Base-by-base conservation (phyloP, 23 tunicate species). In the Corella eumyota region DNA sequence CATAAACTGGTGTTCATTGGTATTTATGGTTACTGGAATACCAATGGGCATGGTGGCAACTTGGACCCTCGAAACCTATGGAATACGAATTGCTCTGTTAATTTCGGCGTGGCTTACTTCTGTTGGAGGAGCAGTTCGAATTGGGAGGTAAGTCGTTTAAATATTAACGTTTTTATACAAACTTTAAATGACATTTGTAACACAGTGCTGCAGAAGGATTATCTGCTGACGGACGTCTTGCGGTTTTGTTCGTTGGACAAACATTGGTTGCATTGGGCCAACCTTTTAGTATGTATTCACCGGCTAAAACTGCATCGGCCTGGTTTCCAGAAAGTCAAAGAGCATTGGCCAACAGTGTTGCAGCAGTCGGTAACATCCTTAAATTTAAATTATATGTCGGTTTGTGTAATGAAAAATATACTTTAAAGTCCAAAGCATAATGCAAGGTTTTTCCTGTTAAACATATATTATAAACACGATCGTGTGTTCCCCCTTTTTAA, bases 301-400 rank as follows among this genome's bases (percentile, higher is more conserved):
- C 95, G 15, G 86, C 95, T 3, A 85, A 85, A 50, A 67, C 76
- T 1, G 85, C 95, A 0, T 55, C 80, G 20, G 54, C 64, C 27
- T 85, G 95, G 95, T 85, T 85, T 38, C 79, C 95, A 3, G 76
- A 80, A 44, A 21, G 60, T 48, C 71, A 85, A 37, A 58, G 95
- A 38, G 58, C 95, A 38, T 19, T 85, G 11, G 95, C 95, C 5
- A 77, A 51, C 62, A 70, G 75, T 5, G 24, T 71, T 15, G 78
- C 69, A 9, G 61, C 78, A 3, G 68, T 85, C 9, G 74, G 95
- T 85, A n/a, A 25, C 27, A 7, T n/a, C n/a, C n/a, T n/a, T n/a
- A n/a, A n/a, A n/a, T n/a, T n/a, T n/a, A n/a, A n/a, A n/a, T n/a
- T n/a, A n/a, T n/a, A n/a, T n/a, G n/a, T n/a, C n/a, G n/a, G n/a